These are phyloP conservation scores for Manacus vitellinus DNA, from an alignment of 2,113 vertebrate species.

Conservation along the genomic window DNA sequence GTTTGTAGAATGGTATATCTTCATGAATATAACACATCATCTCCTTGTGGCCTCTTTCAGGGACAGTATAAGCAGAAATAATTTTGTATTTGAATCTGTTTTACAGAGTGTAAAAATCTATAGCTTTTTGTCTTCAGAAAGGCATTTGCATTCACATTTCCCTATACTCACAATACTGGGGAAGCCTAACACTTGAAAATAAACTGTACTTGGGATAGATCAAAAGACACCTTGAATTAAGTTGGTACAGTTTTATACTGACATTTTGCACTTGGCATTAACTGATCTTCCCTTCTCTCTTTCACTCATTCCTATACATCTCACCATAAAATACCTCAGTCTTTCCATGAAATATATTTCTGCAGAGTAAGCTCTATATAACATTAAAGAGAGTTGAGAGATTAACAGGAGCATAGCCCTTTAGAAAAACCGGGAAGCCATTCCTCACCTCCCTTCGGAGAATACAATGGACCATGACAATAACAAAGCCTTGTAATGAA, in stretches of 20 bases:
- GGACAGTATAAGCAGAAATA: not conserved
- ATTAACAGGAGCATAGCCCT: not conserved
- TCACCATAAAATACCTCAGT: not conserved
- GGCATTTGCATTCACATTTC: not conserved
- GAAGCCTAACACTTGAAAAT: not conserved
- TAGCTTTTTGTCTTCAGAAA: not conserved
- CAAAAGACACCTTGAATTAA: not conserved
- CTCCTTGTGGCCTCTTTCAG: not conserved
- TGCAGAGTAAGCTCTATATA: not conserved
- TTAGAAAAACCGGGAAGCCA: conserved; percentile 12
- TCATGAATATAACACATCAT: not conserved
- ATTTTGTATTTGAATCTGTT: not conserved
- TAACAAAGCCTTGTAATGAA: conserved; percentile 98
- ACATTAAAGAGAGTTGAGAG: not conserved
- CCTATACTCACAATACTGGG: not conserved
- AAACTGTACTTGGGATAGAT: not conserved
- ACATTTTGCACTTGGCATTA: not conserved
- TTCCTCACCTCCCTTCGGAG: conserved; percentile 92
- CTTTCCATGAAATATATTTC: not conserved
- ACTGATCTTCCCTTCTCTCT: not conserved
- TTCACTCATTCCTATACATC: not conserved
- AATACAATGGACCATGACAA: conserved; percentile 99
- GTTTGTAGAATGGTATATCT: not conserved
- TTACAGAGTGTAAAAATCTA: not conserved
- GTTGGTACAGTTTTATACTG: not conserved